Percentiles rank a stretch among this genome's conserved stretches.
Conservation (phyloP, 2,797 vertebrate species). For the Muscicapa comitata region DNA sequence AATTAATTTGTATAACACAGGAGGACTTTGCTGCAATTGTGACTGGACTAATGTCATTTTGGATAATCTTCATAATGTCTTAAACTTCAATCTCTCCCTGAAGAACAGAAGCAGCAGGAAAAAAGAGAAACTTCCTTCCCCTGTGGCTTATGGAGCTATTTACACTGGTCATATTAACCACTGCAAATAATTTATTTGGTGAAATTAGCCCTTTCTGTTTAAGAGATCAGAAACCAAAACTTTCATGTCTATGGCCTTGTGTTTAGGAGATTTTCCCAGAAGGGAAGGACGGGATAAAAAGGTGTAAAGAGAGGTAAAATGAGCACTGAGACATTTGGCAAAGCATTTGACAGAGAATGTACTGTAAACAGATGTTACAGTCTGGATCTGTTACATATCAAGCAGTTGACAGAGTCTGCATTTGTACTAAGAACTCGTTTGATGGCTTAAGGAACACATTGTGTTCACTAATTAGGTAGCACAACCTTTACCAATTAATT, state of each 20-base stretch:
- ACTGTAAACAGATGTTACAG: neutral
- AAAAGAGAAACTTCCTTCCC: neutral
- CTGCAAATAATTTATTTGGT: neutral
- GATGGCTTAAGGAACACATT: neutral
- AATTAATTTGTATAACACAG: slow-evolving; percentile 51
- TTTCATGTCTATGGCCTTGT: neutral
- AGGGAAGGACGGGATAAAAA: neutral
- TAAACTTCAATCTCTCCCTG: neutral
- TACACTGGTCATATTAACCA: neutral
- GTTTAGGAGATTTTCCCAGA: neutral
- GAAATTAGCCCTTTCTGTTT: slow-evolving; percentile 6
- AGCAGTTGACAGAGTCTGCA: neutral
- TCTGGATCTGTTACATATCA: neutral
- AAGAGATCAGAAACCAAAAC: neutral
- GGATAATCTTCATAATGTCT: slow-evolving; percentile 32
- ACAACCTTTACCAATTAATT: neutral
- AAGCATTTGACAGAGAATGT: neutral
- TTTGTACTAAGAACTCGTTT: neutral
- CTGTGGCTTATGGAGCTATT: neutral
- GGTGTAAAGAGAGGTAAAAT: neutral
- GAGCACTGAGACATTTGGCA: neutral
- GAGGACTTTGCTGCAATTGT: slow-evolving; percentile 44
- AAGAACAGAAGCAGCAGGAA: slow-evolving; percentile 18
- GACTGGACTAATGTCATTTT: slow-evolving; percentile 34
- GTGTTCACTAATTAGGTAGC: neutral